A percentile compares a stretch with the other conserved stretches of the same genome.
Conservation (phyloP, 2,888 invertebrate species). For the Tricholauxania praeusta region DNA sequence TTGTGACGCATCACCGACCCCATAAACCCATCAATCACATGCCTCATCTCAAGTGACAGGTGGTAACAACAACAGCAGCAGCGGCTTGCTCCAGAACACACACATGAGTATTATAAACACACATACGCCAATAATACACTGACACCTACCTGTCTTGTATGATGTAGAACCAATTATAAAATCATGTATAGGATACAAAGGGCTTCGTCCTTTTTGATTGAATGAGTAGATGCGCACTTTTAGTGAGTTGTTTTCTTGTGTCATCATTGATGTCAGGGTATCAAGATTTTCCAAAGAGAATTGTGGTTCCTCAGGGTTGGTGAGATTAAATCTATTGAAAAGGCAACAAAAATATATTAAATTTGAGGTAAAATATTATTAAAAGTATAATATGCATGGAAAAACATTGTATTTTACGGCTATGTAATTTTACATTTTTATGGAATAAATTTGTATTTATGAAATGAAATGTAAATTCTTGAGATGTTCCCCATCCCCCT, state of each 20-base stretch:
- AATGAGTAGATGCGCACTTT: constrained; percentile 82
- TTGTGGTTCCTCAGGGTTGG: constrained; percentile 66
- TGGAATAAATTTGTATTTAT: too few relatives aligned
- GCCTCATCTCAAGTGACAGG: constrained; percentile 1
- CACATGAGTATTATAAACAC: background rate
- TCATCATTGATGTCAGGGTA: constrained; percentile 81
- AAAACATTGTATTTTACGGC: background rate
- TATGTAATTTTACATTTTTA: background rate
- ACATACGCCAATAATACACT: background rate
- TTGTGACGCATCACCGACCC: background rate
- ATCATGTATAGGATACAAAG: constrained; percentile 78
- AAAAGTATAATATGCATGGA: background rate
- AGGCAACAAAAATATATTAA: constrained; percentile 16
- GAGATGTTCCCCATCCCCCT: too few relatives aligned
- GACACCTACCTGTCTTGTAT: constrained; percentile 73
- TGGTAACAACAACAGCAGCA: constrained; percentile 5
- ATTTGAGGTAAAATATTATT: background rate
- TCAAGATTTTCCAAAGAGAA: constrained; percentile 71
- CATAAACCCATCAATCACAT: constrained; percentile 22
- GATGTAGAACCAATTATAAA: constrained; percentile 81
- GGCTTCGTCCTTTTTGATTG: constrained; percentile 86
- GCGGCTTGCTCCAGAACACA: background rate
- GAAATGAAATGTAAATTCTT: too few relatives aligned
- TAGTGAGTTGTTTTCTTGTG: constrained; percentile 84
- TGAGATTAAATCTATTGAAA: constrained; percentile 63